A percentile compares a stretch with the other conserved stretches of the same genome.
Evolutionary conservation across 2,797 vertebrate genomes (phyloP).

Genomic region (Pipistrellus kuhlii): DNA sequence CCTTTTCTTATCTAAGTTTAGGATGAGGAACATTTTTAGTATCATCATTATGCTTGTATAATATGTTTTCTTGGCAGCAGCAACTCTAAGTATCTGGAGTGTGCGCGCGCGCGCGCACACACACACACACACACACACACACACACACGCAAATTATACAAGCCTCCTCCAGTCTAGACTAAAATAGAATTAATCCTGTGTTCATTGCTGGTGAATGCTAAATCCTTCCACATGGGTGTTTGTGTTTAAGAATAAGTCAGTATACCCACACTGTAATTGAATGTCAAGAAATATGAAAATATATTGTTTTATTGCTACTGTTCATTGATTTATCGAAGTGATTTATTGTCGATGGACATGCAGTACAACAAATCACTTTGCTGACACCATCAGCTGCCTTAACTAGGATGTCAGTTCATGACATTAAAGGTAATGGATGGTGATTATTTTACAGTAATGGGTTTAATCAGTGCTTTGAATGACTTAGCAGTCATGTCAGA

Average conservation of each 20-base stretch:
- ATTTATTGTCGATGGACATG: slow-evolving; percentile 89
- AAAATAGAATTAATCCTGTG: slow-evolving; percentile 71
- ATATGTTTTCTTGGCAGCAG: neutral
- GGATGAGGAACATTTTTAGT: neutral
- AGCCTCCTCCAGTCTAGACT: slow-evolving; percentile 48
- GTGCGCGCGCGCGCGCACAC: too few species aligned
- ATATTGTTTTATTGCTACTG: slow-evolving; percentile 90
- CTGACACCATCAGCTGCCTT: slow-evolving; percentile 91
- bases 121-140: neutral
- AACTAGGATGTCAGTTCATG: slow-evolving; percentile 91
- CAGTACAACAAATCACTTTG: slow-evolving; percentile 88
- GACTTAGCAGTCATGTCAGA: slow-evolving; percentile 90
- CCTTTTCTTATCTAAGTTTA: neutral
- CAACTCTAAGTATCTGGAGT: neutral
- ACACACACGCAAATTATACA: neutral
- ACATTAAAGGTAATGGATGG: slow-evolving; percentile 91
- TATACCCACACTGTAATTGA: slow-evolving; percentile 89
- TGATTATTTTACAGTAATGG: slow-evolving; percentile 92
- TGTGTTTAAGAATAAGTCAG: slow-evolving; percentile 88
- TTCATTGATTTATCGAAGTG: slow-evolving; percentile 90
- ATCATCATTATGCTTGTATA: neutral
- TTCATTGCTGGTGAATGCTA: slow-evolving; percentile 76
- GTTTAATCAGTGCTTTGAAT: slow-evolving; percentile 92
- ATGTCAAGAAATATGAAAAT: slow-evolving; percentile 91
- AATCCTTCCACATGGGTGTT: slow-evolving; percentile 81